Evolutionary conservation across 1,140 invertebrate species (phyloP).

Genomic region (Carcinoscorpius rotundicauda): DNA sequence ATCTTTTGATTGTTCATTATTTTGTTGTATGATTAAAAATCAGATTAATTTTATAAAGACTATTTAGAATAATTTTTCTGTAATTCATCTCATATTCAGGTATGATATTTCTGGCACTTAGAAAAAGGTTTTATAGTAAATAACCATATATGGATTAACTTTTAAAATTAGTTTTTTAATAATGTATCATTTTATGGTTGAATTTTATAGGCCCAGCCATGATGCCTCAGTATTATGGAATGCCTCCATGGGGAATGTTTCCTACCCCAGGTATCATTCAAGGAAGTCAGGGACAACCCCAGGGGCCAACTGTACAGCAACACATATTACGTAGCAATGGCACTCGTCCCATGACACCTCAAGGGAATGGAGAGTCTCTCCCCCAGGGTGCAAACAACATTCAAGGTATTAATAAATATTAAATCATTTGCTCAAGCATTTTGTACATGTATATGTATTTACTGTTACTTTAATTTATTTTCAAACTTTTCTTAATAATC

Average conservation of each 20-base stretch:
- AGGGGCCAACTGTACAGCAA: constrained; percentile 45
- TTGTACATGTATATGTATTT: too few species aligned
- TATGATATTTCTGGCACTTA: too few species aligned
- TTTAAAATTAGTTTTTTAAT: constrained; percentile 3
- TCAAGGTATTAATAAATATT: constrained; percentile 5
- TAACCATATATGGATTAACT: background rate
- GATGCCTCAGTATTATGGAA: constrained; percentile 36
- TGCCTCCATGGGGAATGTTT: constrained; percentile 43
- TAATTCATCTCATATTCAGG: too few species aligned
- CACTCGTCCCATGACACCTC: constrained; percentile 42
- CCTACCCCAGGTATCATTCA: constrained; percentile 29
- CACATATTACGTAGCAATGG: constrained; percentile 29
- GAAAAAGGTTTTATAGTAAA: too few species aligned
- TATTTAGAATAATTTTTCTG: background rate
- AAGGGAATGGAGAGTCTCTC: constrained; percentile 23
- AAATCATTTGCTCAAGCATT: too few species aligned
- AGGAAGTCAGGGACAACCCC: constrained; percentile 47
- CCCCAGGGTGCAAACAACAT: constrained; percentile 27
- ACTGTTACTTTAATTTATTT: too few species aligned
- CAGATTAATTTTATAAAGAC: background rate
- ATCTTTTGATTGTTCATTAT: constrained; percentile 2
- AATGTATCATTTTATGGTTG: background rate
- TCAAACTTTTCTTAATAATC: too few species aligned
- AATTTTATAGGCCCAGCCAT: constrained; percentile 25
- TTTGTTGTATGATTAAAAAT: constrained; percentile 6